Evolutionary conservation across 2,888 invertebrate genomes (phyloP), one percentile per base, ranked within the genome.

Genomic region (Venusia cambrica): DNA sequence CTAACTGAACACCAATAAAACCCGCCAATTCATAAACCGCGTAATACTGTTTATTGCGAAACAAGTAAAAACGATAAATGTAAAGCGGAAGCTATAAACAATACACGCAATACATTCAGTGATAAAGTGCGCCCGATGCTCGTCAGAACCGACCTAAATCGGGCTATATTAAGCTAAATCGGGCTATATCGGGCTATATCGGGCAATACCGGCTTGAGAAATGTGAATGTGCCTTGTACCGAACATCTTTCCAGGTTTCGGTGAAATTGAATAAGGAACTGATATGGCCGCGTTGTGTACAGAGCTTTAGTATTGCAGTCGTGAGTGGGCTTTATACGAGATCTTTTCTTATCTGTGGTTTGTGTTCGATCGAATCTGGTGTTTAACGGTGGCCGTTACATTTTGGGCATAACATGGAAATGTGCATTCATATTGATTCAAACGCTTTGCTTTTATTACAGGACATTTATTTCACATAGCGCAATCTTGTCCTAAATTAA

Each of bases 51-150:
- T 27, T 27, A 24, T 28, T 39, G 27, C 35, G n/a, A 40, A 40
- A 35, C 40, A 40, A 35, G 40, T 40, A 40, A 43, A 39, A 50
- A 50, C 31, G 38, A 45, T 51, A 51, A 51, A 51, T 51, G 45
- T 47, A 51, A 45, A 51, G 28, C 40, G 47, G 47, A 43, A 43
- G 27, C 38, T 16, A 38, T 44, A 45, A 47, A 45, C 50, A 50
- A 50, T 50, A 45, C 38, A 28, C 38, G 35, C 35, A 34, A 26
- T 27, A 27, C 21, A 25, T 38, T 35, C 32, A 36, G 43, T 43
- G 45, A 50, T 51, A 43, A 48, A 48, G 42, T 41, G 50, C 20
- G 40, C 30, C 45, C 47, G 38, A 49, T 49, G 49, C 45, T 36
- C 26, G 14, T 6, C 35, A 22, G 26, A 38, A 39, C 43, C 21